Base-by-base conservation (phyloP, 2,797 vertebrate genomes). In the Telmatherina bonti region DNA sequence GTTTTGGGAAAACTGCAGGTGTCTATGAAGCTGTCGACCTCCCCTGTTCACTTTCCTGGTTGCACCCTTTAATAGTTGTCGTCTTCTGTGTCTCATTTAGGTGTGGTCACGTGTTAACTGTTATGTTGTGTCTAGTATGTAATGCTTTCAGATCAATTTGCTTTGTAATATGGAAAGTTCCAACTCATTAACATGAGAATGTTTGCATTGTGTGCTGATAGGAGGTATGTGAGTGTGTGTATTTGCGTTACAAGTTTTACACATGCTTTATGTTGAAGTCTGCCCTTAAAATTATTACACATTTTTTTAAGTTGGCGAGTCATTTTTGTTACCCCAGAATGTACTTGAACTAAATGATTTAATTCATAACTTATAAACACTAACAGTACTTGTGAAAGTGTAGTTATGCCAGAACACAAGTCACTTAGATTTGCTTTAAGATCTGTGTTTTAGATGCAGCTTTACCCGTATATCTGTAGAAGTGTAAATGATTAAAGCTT, bases 21-120 rank as follows among this genome's bases (percentile, higher is more conserved):
- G 24, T 60, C 35, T n/a, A 26, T 53, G 63, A 70, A 73, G 49
- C 58, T 67, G 16, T 61, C 36, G 18, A 36, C 12, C 36, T 62
- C 18, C 76, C 67, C 62, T 61, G 64, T 49, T 26, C 36, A 45
- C 52, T 62, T 45, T 66, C 71, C 58, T 55, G 62, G 83, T 93
- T 94, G 93, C 94, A 94, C 92, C 93, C 58, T 95, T 95, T 94
- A 94, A 94, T 94, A 91, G 71, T 65, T 54, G 20, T 67, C 75
- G 75, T 84, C 67, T 22, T 83, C 60, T 31, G 52, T 82, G 72
- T 87, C 57, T 76, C 74, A 69, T 88, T 53, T 87, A 78, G 74
- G 18, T 79, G 74, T 86, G 71, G 52, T 74, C 26, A 63, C 43
- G 65, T 79, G 70, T 82, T 36, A 38, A 52, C 54, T 52, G 36